A percentile compares a stretch with the other conserved stretches of the same genome.
Evolutionary conservation across 2,113 vertebrate genomes (phyloP).

Genomic region (Andinoacara biseriatus): DNA sequence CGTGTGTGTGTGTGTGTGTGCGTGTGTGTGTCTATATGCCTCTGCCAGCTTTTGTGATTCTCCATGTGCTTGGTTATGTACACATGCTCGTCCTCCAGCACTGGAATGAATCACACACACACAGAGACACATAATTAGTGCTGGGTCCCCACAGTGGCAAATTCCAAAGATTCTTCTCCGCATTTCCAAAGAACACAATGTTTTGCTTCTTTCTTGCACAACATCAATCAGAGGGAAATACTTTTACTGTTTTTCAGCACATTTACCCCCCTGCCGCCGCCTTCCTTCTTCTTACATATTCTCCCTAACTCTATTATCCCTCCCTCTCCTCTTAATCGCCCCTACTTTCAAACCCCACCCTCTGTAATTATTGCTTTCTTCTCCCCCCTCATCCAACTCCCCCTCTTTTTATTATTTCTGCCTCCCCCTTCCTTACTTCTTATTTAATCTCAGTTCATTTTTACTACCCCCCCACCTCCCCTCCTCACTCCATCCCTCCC

Average conservation of each 20-base stretch:
- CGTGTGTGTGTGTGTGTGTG: constrained; percentile 13
- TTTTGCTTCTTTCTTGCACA: constrained; percentile 47
- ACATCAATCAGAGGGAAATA: constrained; percentile 54
- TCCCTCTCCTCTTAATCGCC: constrained; percentile 62
- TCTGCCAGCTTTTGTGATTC: constrained; percentile 49
- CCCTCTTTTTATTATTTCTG: constrained; percentile 52
- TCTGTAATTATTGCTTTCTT: constrained; percentile 70
- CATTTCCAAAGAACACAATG: constrained; percentile 62
- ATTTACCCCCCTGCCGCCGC: constrained; percentile 4
- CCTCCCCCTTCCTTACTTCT: constrained; percentile 68
- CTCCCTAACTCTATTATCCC: constrained; percentile 44
- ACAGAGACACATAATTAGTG: constrained; percentile 60
- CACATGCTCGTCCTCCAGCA: constrained; percentile 67
- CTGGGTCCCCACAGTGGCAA: constrained; percentile 46
- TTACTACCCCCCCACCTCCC: constrained; percentile 9
- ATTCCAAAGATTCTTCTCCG: constrained; percentile 60
- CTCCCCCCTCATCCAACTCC: constrained; percentile 19
- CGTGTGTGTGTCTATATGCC: constrained; percentile 11
- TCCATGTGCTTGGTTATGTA: constrained; percentile 56
- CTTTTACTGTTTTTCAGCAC: constrained; percentile 53
- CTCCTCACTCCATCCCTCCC: neutral
- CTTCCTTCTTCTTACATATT: constrained; percentile 15
- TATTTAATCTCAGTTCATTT: constrained; percentile 73
- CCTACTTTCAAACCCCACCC: constrained; percentile 64
- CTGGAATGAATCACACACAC: constrained; percentile 56